phyloP scores from a whole-genome alignment of 2,797 vertebrate species.

The Crax fasciolata region DNA sequence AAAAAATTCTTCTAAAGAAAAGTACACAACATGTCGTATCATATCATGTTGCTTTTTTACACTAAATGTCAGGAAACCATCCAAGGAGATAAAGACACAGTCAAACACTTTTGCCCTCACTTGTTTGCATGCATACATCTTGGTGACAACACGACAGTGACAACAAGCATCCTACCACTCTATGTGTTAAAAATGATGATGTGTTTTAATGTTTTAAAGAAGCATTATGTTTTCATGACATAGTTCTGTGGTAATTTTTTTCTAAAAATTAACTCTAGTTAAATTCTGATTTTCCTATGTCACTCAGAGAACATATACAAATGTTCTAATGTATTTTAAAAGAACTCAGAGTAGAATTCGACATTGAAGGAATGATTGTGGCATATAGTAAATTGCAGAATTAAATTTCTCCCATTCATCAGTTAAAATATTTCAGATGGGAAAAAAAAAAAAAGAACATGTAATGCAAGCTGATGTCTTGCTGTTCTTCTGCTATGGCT shows the following conservation, averaged over 20 bases:
- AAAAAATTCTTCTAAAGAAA: neutral
- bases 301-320: neutral
- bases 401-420: neutral
- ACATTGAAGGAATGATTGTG: neutral
- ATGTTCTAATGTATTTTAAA: neutral
- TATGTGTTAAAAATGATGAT: neutral
- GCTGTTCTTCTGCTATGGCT: neutral
- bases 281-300: neutral
- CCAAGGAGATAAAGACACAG: neutral
- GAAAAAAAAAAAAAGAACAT: neutral
- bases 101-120: neutral
- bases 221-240: neutral
- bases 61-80: neutral
- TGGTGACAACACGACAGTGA: neutral
- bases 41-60: neutral
- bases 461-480: neutral
- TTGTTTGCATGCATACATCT: neutral
- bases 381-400: neutral
- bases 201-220: neutral
- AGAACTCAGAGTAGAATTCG: neutral
- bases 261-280: neutral
- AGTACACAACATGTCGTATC: accelerated
- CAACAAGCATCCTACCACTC: neutral
- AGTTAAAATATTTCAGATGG: neutral
- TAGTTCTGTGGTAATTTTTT: neutral